phyloP scores from a whole-genome alignment of 2,888 invertebrate genomes.

The Drosophila paramelanica region DNA sequence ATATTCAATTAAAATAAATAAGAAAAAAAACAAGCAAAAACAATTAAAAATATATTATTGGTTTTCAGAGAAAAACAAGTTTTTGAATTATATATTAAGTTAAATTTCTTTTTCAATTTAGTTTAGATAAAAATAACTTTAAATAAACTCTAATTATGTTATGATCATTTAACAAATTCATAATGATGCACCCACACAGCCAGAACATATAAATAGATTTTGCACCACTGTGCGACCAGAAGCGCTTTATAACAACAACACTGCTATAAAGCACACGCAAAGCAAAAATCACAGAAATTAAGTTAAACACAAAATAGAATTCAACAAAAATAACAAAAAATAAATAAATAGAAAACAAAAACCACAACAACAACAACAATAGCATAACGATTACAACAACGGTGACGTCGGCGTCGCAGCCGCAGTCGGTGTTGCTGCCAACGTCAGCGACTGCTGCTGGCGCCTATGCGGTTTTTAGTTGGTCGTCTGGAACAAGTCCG shows the following conservation, averaged over 20 bases:
- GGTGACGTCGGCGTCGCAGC: constrained; percentile 39
- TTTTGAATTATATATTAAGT: too few species aligned
- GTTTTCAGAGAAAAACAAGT: too few species aligned
- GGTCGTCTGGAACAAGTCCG: constrained; percentile 56
- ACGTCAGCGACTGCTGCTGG: constrained; percentile 20
- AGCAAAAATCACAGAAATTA: constrained; percentile 20
- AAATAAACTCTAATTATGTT: too few species aligned
- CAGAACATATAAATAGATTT: constrained; percentile 4
- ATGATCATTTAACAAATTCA: background rate
- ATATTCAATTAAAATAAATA: too few species aligned
- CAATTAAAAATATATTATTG: too few species aligned
- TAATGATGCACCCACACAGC: background rate
- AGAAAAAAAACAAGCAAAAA: too few species aligned
- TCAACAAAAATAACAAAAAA: constrained; percentile 27
- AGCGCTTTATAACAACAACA: constrained; percentile 24
- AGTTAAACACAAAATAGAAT: constrained; percentile 39
- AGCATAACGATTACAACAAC: constrained; percentile 62
- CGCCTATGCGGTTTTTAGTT: constrained; percentile 59
- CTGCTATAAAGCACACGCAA: constrained; percentile 21
- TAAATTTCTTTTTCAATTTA: too few species aligned
- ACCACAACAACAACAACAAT: constrained; percentile 13
- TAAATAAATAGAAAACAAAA: constrained; percentile 22
- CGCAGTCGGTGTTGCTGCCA: constrained; percentile 18
- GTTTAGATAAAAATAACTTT: too few species aligned
- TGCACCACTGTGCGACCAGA: constrained; percentile 50